Evolutionary conservation across 2,888 invertebrate genomes (phyloP).

Genomic region (Eremobia ochroleuca): DNA sequence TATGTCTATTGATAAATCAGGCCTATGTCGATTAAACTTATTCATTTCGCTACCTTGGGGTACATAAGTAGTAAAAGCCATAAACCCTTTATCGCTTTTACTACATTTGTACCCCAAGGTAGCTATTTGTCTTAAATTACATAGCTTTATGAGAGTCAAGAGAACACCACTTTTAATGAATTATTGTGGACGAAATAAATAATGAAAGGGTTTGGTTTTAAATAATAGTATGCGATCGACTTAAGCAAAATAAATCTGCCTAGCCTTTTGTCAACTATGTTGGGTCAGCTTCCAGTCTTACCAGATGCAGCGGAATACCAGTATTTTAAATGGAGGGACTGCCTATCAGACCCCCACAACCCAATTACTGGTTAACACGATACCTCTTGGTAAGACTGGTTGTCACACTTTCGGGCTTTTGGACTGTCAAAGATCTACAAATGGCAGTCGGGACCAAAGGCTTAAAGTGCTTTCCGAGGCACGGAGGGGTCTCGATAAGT

Average conservation of each 20-base stretch:
- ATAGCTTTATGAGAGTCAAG: neutral
- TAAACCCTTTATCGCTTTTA: too few relatives aligned
- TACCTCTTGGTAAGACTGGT: too few relatives aligned
- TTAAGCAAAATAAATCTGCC: neutral
- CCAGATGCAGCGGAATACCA: too few relatives aligned
- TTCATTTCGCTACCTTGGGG: too few relatives aligned
- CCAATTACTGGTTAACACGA: neutral
- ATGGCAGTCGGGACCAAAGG: neutral
- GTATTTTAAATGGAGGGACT: neutral
- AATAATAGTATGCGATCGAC: neutral
- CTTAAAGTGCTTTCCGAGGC: neutral
- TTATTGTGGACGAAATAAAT: neutral
- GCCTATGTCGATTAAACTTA: neutral
- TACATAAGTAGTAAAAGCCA: too few relatives aligned
- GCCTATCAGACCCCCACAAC: neutral
- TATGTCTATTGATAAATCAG: too few relatives aligned
- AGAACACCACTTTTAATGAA: neutral
- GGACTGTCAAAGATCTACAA: too few relatives aligned
- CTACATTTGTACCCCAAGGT: too few relatives aligned
- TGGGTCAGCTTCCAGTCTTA: too few relatives aligned
- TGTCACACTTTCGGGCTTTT: too few relatives aligned
- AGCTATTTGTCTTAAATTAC: neutral
- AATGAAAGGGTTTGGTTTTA: neutral
- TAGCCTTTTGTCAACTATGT: too few relatives aligned
- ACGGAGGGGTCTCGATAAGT: neutral